Base-by-base conservation (phyloP, 1,140 invertebrate species). In the Heliconius hermathena region DNA sequence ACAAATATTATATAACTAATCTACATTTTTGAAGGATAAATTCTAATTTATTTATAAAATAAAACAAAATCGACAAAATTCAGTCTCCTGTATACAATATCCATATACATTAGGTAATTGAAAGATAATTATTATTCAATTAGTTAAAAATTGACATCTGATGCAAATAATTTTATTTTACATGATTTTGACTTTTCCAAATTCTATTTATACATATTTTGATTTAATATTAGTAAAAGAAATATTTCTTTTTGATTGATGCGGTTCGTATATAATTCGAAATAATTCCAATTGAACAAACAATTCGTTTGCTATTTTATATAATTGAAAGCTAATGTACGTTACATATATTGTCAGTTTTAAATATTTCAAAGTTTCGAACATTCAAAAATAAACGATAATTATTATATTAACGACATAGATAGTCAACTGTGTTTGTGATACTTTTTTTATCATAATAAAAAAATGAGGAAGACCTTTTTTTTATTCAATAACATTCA, bases 1-100 rank as follows among this genome's bases (percentile, higher is more conserved):
- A 76, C 74, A 71, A 54, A 79, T 70, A 76, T 29, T 29, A 66
- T 29, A 66, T 29, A 66, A 26, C 26, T 66, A 66, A 29, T 66
- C 60, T 66, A 66, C 38, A 33, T 38, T 54, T 20, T 29, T 54
- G 52, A 80, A 77, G 52, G 26, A 54, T 74, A 52, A 66, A 70
- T 52, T 60, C 74, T 80, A 73, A 46, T 70, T 52, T 66, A 72
- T 57, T 78, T 46, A 71, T 79, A 84, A 76, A 80, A 74, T 79
- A 82, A 82, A 54, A 81, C 60, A 52, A 80, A 76, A 82, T 81
- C 82, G 80, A 83, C 76, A 77, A 82, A 81, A 76, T 83, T 86
- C 79, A 84, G 82, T 82, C 84, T 83, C 80, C 82, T 83, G 82
- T 83, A 81, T 73, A 83, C 77, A 72, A 81, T 83, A 83, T 74